Evolutionary conservation across 1,140 invertebrate genomes (phyloP), one percentile per base, ranked within the genome.

Genomic region (Drosophila fuyamai): DNA sequence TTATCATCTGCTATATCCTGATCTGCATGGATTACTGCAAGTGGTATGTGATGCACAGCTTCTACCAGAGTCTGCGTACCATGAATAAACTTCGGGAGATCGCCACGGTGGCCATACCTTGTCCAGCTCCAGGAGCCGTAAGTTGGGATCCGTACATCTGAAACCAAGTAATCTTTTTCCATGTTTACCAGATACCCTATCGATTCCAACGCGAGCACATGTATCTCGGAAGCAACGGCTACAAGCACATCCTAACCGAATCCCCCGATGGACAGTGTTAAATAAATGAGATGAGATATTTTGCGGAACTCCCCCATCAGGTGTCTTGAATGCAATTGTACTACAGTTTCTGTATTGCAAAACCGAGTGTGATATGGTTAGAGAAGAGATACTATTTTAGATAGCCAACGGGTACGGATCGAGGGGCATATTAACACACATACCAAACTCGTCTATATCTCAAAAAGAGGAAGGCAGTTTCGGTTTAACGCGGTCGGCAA

Each of bases 191-290:
- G 91, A 77, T 92, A 46, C 91, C 91, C 27, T 92, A 91, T 56
- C 91, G 92, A 47, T 92, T 86, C 51, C 79, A 90, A 18, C 72
- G 85, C 8, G 91, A 92, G 61, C 91, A 92, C 54, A 92, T 92
- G 91, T 91, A 92, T 48, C 38, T 92, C 44, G 91, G 91, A 56
- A 92, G 91, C 63, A 91, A 91, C 76, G 91, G 91, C 1, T 92
- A 92, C 23, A 92, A 92, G 46, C 91, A 92, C 58, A 92, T 92
- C 36, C 71, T 92, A 16, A 86, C 90, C 55, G 91, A 92, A 8
- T 89, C 88, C 4, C 91, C 91, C 1, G 91, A 92, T 77, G 90
- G 90, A 57, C 82, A 86, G 58, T 91, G 91, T 48, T 92, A 51
- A 54, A 12, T 27, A 1, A 35, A 16, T 8, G 18, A 18, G 23